These are phyloP conservation scores for Pseudois nayaur DNA, from an alignment of 2,113 vertebrate genomes.

Conservation along the genomic window DNA sequence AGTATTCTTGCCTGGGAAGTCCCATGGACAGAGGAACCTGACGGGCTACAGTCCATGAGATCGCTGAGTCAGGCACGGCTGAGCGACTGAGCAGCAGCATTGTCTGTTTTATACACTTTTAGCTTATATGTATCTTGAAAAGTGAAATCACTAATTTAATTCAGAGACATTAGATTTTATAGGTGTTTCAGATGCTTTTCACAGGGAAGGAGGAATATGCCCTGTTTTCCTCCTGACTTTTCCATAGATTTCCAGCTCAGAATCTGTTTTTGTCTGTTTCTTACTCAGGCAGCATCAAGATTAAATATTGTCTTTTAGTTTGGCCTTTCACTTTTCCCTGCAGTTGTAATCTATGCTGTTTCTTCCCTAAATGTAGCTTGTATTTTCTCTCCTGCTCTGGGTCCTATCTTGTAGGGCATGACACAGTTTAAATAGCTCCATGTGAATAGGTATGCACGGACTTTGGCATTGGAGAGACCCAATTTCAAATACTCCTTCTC, in stretches of 20 bases:
- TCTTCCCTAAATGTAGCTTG: not conserved
- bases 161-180: not conserved
- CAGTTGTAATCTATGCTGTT: not conserved
- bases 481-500: not conserved
- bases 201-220: not conserved
- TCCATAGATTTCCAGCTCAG: not conserved
- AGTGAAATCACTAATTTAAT: not conserved
- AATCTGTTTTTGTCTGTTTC: not conserved
- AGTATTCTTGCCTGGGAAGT: not conserved
- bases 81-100: rapidly evolving
- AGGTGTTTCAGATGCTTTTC: not conserved
- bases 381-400: not conserved
- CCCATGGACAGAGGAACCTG: not conserved
- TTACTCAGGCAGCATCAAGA: not conserved
- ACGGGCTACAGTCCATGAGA: rapidly evolving
- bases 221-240: not conserved
- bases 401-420: not conserved
- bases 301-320: not conserved
- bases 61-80: rapidly evolving
- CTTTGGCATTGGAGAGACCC: not conserved
- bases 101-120: not conserved
- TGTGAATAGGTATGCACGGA: too few relatives aligned
- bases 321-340: not conserved
- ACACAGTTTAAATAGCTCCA: not conserved
- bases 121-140: not conserved